Evolutionary conservation across 1,140 invertebrate genomes (phyloP), one percentile per base, ranked within the genome.

Genomic region (Megalonaias nervosa): DNA sequence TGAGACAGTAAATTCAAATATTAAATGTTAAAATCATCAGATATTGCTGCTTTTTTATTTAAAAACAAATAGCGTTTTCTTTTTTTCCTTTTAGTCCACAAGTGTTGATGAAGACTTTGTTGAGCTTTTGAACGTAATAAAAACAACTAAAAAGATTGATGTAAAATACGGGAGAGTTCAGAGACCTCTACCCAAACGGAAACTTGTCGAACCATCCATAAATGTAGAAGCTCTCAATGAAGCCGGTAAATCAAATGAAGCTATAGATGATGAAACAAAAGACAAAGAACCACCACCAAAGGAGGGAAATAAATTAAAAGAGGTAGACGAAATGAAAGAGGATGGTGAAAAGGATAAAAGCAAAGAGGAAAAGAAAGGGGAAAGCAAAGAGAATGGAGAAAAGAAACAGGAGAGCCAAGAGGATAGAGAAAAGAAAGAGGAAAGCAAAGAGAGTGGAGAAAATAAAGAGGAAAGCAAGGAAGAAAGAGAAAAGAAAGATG

Each of bases 51-150:
- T 23, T 13, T 62, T 15, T 64, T 11, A 17, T 23, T 21, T 62
- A 62, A 72, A n/a, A 15, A 23, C 6, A 61, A 60, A 38, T n/a
- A n/a, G n/a, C 6, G 19, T 19, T n/a, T 57, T 55, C 15, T 67
- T 57, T 58, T 2, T 67, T 17, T 4, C 60, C 1, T 75, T 71
- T 26, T 75, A 82, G 81, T 73, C 77, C 31, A 71, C 74, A 38
- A 76, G 77, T 74, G 81, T 82, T 23, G 77, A 75, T 16, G 57
- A 79, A 67, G 75, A 65, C 55, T 68, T 79, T 21, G 62, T 77
- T 3, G 58, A 75, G 16, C 56, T 79, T 17, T 38, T 82, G 17
- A 38, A 67, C 58, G 74, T 76, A 58, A 70, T 79, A 26, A 26
- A 75, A 31, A 56, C 69, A 23, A n/a, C 67, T 11, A 71, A 66